Conservation (phyloP, 2,888 invertebrate genomes). For the Tubulanus polymorphus region DNA sequence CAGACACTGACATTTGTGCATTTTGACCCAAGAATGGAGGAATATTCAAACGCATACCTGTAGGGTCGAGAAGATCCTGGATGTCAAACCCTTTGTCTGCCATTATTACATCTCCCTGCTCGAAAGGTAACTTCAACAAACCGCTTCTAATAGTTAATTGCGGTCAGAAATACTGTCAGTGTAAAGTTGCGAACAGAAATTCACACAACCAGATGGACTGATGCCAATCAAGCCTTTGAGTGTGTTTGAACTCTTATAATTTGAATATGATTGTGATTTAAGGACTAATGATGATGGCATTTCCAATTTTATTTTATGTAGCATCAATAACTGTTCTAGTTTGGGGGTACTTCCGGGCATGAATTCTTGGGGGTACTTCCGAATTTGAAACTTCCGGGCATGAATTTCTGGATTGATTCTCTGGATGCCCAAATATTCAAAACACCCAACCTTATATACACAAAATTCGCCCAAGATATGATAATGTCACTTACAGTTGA, state of each 20-base stretch:
- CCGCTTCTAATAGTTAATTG: constrained; percentile 6
- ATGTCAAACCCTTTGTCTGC: constrained; percentile 13
- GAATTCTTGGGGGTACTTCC: too few species aligned
- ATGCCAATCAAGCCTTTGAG: constrained; percentile 8
- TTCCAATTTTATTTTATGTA: neutral
- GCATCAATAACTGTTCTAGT: constrained; percentile 10
- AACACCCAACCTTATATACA: constrained; percentile 12
- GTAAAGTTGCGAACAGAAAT: constrained; percentile 10
- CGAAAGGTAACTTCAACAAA: constrained; percentile 8
- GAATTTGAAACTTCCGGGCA: constrained; percentile 18
- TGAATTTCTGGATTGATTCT: constrained; percentile 14
- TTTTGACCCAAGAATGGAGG: constrained; percentile 8
- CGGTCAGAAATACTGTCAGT: constrained; percentile 12
- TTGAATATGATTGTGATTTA: constrained; percentile 1
- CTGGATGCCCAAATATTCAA: constrained; percentile 17
- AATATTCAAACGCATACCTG: constrained; percentile 9
- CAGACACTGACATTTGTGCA: constrained; percentile 7
- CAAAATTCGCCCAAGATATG: constrained; percentile 3
- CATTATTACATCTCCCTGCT: constrained; percentile 2
- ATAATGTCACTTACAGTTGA: constrained; percentile 17
- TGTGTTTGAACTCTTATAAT: constrained; percentile 11
- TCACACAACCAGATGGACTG: constrained; percentile 10
- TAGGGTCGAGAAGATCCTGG: constrained; percentile 6
- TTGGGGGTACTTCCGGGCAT: constrained; percentile 8
- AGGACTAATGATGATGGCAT: neutral